Percentiles rank a stretch among this genome's conserved stretches.
phyloP scores from a whole-genome alignment of 2,797 vertebrate species.

The Lates japonicus region DNA sequence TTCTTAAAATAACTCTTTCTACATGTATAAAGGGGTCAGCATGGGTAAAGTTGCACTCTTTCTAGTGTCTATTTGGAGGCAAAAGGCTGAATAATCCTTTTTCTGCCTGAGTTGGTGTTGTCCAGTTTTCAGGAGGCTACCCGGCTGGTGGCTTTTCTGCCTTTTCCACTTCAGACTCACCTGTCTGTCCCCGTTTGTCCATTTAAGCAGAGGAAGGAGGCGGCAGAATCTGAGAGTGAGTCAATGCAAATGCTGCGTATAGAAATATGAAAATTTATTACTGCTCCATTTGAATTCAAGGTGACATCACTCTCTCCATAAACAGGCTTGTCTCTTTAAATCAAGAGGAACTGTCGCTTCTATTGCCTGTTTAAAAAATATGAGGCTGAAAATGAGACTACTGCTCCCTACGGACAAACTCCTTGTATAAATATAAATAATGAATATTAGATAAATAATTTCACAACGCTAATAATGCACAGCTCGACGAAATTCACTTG shows the following conservation, averaged over 20 bases:
- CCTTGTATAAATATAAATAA: slow-evolving; percentile 91
- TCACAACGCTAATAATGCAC: slow-evolving; percentile 88
- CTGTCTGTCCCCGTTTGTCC: slow-evolving; percentile 77
- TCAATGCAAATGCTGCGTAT: slow-evolving; percentile 82
- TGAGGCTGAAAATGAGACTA: slow-evolving; percentile 90
- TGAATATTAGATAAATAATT: slow-evolving; percentile 91
- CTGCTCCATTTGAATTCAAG: slow-evolving; percentile 88
- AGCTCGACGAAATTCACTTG: slow-evolving; percentile 83
- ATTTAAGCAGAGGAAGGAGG: slow-evolving; percentile 66
- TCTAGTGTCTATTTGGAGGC: slow-evolving; percentile 20
- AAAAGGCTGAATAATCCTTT: slow-evolving; percentile 13
- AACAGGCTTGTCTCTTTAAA: slow-evolving; percentile 88
- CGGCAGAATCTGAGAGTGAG: slow-evolving; percentile 65
- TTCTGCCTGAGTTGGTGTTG: slow-evolving; percentile 26
- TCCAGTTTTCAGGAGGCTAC: slow-evolving; percentile 44
- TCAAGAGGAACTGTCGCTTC: slow-evolving; percentile 87
- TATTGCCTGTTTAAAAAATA: slow-evolving; percentile 90
- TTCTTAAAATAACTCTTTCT: slow-evolving; percentile 13
- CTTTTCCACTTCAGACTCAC: slow-evolving; percentile 68
- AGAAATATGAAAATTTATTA: slow-evolving; percentile 86
- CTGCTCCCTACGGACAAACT: slow-evolving; percentile 87
- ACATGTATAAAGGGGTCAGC: background rate
- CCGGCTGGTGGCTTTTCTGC: slow-evolving; percentile 46
- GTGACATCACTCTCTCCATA: slow-evolving; percentile 86
- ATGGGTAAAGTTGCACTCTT: background rate